A percentile compares a stretch with the other conserved stretches of the same genome.
Evolutionary conservation across 2,797 vertebrate genomes (phyloP).

Genomic region (Cynodonichthys magdalenae): DNA sequence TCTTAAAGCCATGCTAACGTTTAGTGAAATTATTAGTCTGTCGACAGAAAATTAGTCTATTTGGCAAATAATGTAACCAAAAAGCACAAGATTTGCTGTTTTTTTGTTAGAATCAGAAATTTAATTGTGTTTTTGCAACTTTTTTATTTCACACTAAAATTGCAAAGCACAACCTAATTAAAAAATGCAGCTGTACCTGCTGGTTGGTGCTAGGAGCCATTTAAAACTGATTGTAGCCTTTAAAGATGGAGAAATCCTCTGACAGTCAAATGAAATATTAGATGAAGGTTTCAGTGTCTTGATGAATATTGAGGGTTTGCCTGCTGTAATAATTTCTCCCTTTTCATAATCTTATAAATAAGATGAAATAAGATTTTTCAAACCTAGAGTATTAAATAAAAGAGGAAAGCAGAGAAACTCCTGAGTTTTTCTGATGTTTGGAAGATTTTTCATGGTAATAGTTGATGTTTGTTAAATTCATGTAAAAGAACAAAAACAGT

Average conservation of each 20-base stretch:
- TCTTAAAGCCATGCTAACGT: background rate
- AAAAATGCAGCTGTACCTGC: background rate
- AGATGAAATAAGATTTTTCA: too few species aligned
- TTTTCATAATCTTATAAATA: background rate
- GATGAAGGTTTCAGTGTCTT: background rate
- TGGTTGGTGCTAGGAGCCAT: background rate
- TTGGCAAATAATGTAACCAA: background rate
- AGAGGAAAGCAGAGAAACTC: too few species aligned
- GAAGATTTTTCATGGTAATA: too few species aligned
- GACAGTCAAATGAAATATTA: background rate
- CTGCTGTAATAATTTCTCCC: background rate
- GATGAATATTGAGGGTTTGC: background rate
- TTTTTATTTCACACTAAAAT: background rate
- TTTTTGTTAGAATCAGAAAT: constrained; percentile 1
- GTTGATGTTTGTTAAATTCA: too few species aligned
- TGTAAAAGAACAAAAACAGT: too few species aligned
- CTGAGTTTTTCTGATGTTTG: too few species aligned
- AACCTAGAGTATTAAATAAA: too few species aligned
- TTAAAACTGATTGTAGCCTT: background rate
- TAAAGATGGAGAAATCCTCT: background rate
- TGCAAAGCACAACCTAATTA: background rate
- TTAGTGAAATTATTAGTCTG: background rate
- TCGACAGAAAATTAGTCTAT: background rate
- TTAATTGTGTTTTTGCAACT: background rate
- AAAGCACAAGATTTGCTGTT: constrained; percentile 5